Evolutionary conservation across 1,140 invertebrate species (phyloP).

Genomic region (Neodiprion pinetum): DNA sequence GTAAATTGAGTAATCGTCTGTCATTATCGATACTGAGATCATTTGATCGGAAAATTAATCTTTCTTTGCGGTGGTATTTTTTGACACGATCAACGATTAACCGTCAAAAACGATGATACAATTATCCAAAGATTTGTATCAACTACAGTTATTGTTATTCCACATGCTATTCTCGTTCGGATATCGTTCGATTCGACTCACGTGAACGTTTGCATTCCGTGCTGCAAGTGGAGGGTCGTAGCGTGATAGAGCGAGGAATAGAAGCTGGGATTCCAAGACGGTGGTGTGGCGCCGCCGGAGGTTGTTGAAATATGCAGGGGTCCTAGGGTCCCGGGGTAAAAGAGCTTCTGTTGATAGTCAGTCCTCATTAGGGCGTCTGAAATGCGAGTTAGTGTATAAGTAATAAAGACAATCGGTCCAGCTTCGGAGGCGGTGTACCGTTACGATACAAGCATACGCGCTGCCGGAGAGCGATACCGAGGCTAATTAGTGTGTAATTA

Average conservation of each 20-base stretch:
- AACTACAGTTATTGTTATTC: no score
- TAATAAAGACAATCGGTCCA: background rate
- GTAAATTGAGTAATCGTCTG: background rate
- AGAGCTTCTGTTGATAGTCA: constrained; percentile 52
- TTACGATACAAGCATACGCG: no score
- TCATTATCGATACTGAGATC: no score
- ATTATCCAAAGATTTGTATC: no score
- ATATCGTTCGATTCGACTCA: constrained; percentile 25
- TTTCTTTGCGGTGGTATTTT: no score
- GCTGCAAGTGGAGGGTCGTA: constrained; percentile 52
- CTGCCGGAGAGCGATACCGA: background rate
- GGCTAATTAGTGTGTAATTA: background rate
- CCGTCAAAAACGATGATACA: no score
- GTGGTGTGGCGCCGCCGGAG: constrained; percentile 42
- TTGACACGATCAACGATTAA: no score
- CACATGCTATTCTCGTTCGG: no score
- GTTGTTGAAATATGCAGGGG: constrained; percentile 53
- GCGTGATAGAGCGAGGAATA: constrained; percentile 59
- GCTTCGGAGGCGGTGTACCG: no score
- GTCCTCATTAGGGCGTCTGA: constrained; percentile 55
- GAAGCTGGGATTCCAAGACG: constrained; percentile 56
- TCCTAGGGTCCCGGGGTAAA: constrained; percentile 55
- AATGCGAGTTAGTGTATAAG: constrained; percentile 1
- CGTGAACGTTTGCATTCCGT: constrained; percentile 52
- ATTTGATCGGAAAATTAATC: no score